Conservation (phyloP, 2,888 invertebrate genomes). For the Zelleria hepariella region DNA sequence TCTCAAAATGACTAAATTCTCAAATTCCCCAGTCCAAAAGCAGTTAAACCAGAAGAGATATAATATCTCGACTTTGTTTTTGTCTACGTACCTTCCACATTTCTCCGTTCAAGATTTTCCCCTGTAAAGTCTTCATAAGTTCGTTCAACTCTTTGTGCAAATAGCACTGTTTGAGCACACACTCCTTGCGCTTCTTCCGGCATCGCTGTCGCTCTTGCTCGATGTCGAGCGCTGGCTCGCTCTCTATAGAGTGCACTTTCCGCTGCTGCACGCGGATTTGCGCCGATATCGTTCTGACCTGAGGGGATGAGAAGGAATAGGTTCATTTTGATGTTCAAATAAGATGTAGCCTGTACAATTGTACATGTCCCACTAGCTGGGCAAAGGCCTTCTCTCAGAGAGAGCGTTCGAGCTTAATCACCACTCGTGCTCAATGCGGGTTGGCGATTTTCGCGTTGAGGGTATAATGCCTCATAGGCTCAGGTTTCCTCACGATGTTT, state of each 20-base stretch:
- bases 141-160: constrained; percentile 32
- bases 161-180: constrained; percentile 29
- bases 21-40: no score
- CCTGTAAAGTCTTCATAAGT: constrained; percentile 26
- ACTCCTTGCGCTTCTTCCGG: constrained; percentile 17
- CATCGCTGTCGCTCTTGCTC: constrained; percentile 29
- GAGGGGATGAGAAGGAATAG: background rate
- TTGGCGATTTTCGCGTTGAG: no score
- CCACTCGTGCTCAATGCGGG: no score
- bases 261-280: constrained; percentile 44
- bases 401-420: no score
- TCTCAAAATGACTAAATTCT: no score
- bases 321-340: background rate
- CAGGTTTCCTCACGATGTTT: no score
- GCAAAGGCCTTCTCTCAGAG: no score
- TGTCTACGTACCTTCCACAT: constrained; percentile 34
- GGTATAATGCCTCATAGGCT: no score
- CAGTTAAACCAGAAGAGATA: no score
- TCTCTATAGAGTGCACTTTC: constrained; percentile 41
- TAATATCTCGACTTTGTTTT: no score
- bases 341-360: no score
- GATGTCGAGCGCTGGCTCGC: constrained; percentile 37
- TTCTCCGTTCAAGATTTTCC: constrained; percentile 30
- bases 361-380: no score
- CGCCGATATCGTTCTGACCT: constrained; percentile 42